These are phyloP conservation scores for Hydrochoerus hydrochaeris DNA, from an alignment of 2,113 vertebrate genomes.

Conservation along the genomic window DNA sequence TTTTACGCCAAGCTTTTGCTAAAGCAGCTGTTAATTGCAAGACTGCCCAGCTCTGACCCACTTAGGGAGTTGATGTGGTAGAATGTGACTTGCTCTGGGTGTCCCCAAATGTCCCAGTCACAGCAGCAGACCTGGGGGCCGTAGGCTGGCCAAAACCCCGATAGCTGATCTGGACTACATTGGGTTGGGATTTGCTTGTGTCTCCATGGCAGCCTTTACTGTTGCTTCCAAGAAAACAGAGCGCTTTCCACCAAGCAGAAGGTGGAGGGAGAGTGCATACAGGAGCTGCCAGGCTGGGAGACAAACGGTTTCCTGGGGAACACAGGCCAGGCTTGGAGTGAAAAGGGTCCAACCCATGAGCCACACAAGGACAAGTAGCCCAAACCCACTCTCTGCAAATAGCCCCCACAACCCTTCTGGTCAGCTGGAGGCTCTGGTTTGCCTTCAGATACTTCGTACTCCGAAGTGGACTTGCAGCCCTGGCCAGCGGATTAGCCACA, in stretches of 20 bases:
- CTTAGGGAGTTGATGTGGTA: not conserved
- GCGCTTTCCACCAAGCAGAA: not conserved
- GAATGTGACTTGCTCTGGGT: not conserved
- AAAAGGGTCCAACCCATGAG: not conserved
- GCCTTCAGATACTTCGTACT: constrained; percentile 2
- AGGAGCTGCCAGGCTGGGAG: not conserved
- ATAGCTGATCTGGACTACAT: not conserved
- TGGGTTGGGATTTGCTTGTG: not conserved
- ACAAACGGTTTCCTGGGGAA: constrained; percentile 25
- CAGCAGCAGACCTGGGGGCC: not conserved
- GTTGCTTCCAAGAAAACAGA: constrained; percentile 14
- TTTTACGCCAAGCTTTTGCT: not conserved
- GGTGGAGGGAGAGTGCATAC: not conserved
- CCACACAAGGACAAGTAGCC: not conserved
- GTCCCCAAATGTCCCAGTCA: not conserved
- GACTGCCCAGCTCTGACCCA: not conserved
- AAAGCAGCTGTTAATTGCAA: not conserved
- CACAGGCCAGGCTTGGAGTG: not conserved
- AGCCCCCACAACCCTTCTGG: not conserved
- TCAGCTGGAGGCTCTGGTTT: not conserved
- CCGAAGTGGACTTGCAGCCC: rapidly evolving
- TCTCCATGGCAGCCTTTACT: constrained; percentile 31
- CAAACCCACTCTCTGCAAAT: not conserved
- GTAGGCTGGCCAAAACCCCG: not conserved
- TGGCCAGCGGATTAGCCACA: rapidly evolving